A percentile compares a stretch with the other conserved stretches of the same genome.
Evolutionary conservation across 2,113 vertebrate genomes (phyloP).

Genomic region (Clarias magur): DNA sequence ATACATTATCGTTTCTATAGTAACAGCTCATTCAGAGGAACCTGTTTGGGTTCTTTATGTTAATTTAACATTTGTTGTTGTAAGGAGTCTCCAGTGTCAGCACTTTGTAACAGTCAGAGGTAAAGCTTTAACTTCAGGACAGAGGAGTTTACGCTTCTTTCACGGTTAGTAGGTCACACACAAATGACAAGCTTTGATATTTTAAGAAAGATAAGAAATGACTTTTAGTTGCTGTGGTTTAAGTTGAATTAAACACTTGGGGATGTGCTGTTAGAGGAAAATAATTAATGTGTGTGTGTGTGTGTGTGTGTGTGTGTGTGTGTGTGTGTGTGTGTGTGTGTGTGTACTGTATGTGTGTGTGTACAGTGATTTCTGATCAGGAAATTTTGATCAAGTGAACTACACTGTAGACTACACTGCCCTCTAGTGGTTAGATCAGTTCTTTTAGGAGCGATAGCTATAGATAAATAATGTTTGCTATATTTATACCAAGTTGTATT

Average conservation of each 20-base stretch:
- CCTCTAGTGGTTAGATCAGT: conserved; percentile 59
- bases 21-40: neutral
- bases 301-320: conserved; percentile 1
- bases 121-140: neutral
- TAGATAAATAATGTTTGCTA: neutral
- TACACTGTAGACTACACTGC: conserved; percentile 54
- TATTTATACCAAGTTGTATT: neutral
- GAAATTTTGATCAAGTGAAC: neutral
- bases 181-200: neutral
- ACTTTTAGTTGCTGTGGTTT: neutral
- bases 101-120: neutral
- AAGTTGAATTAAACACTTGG: neutral
- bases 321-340: neutral
- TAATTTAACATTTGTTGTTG: neutral
- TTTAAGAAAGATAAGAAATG: neutral
- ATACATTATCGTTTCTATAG: neutral
- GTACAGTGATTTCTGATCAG: neutral
- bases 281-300: neutral
- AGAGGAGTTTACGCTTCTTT: neutral
- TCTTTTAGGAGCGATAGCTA: neutral
- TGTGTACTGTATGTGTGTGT: conserved; percentile 9
- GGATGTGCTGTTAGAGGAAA: neutral
- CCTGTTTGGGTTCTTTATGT: neutral
- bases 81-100: conserved; percentile 10
- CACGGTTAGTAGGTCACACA: too few relatives aligned